Base-by-base conservation (phyloP, 2,113 vertebrate species). In the Phainopepla nitens region DNA sequence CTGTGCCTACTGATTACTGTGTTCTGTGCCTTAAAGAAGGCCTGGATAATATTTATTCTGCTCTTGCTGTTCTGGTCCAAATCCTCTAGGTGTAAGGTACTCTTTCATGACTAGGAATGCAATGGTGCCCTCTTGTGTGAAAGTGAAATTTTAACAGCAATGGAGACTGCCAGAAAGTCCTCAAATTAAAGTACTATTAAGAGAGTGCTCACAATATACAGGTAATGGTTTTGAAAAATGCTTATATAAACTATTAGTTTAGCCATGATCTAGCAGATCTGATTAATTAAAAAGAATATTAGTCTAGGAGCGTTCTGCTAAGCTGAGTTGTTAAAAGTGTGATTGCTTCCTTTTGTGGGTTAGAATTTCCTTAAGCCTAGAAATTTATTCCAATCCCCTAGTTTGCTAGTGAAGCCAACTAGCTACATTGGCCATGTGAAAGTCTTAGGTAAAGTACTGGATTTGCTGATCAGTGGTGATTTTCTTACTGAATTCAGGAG, bases 61-160 rank as follows among this genome's bases (percentile, higher is more conserved):
- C 11, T 82, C 6, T 82, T 80, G 53, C 31, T 80, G 6, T 76
- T 62, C 28, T 64, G 31, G 20, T 71, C 23, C 69, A 41, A 93
- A 68, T 65, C 62, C 45, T 78, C 8, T 15, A 79, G 81, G 31
- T 56, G 35, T 72, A 36, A 84, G 29, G 57, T 17, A 62, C n/a
- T 86, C 79, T 82, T 72, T 71, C 54, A 73, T 61, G 29, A 88
- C 80, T 79, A 76, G 53, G 87, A 96, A 96, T 88, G 65, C 95
- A 94, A 93, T 96, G 82, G 96, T 96, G 95, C 94, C 95, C 96
- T 93, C 96, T 96, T 95, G 94, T 91, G 96, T 95, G 90, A 93
- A 96, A 88, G 49, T 19, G 33, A 7, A 68, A 90, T 92, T 96
- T 96, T 70, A 87, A 50, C 80, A 90, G 42, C 53, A 33, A 18